Evolutionary conservation across 2,888 invertebrate species (phyloP), one percentile per base, ranked within the genome.

Genomic region (Dicyrtomina minuta): DNA sequence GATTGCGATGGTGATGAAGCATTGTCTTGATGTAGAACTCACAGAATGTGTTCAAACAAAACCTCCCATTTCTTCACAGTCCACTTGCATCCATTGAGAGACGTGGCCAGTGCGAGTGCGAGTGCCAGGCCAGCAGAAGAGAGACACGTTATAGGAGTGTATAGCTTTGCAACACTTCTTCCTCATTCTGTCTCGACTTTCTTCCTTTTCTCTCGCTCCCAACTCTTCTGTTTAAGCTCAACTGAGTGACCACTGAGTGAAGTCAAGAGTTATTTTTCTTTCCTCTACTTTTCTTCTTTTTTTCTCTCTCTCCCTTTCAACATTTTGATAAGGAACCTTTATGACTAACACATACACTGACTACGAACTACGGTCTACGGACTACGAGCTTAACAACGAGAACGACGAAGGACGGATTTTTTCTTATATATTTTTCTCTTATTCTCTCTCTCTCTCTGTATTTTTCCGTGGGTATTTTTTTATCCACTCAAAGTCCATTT

Each of bases 221-320:
- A 17, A 43, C 43, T 59, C 20, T 43, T 43, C 59, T 59, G 43
- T 43, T 44, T 43, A 17, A 60, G 43, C 33, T n/a, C 27, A 27
- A 24, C 27, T 56, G 44, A 49, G 26, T 62, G 62, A 62, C 62
- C 62, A 62, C 49, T 46, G 62, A 62, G 62, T 60, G 44, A 60
- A 62, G 62, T 62, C 62, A 49, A 62, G 62, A 62, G 62, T 62
- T 62, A 51, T 58, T 62, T 49, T 62, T 62, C 27, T 27, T 49
- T 49, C 24, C 1, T 49, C 51, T 49, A 15, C 22, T 13, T 15
- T 59, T n/a, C n/a, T 41, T 1, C 20, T 41, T 27, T 20, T 20
- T 41, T 33, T 24, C 55, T 55, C 22, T 22, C 15, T 8, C 22
- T 55, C 24, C 5, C 24, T 22, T 5, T 55, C 55, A 8, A 17